Conservation (phyloP, 53 echinoderm and acorn worm species). For the Crossaster papposus region DNA sequence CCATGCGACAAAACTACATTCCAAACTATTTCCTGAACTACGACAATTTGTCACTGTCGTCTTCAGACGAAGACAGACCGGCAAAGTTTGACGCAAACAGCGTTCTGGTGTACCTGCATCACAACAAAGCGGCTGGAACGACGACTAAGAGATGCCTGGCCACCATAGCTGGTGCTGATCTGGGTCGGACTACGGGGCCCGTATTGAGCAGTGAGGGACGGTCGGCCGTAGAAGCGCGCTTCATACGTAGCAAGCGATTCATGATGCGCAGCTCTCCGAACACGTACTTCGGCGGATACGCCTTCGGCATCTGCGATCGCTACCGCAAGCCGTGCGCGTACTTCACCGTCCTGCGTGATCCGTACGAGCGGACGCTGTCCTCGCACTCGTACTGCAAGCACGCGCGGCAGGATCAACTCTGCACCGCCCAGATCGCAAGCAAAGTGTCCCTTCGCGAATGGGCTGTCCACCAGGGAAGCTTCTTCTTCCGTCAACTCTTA, state of each 20-base stretch:
- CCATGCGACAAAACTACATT: conserved; percentile 39
- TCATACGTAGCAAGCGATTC: conserved; percentile 49
- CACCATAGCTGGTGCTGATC: conserved; percentile 27
- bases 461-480: conserved; percentile 96
- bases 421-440: conserved; percentile 71
- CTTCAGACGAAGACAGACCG: background rate
- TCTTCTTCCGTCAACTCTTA: conserved; percentile 84
- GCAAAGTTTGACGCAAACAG: conserved; percentile 21
- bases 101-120: conserved; percentile 84
- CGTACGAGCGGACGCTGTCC: conserved; percentile 85
- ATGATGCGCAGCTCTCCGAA: conserved; percentile 54
- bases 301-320: conserved; percentile 90
- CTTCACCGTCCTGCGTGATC: conserved; percentile 90
- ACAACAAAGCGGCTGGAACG: conserved; percentile 91
- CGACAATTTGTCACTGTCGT: background rate
- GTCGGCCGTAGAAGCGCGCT: conserved; percentile 61
- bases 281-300: conserved; percentile 86
- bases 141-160: conserved; percentile 76
- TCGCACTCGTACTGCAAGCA: conserved; percentile 86
- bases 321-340: conserved; percentile 81
- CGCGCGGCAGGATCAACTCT: conserved; percentile 81
- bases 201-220: conserved; percentile 63
- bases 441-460: conserved; percentile 83
- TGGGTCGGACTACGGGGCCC: conserved; percentile 50
- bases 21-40: conserved; percentile 56